Evolutionary conservation across 2,797 vertebrate species (phyloP), one percentile per base, ranked within the genome.

Genomic region (Anguilla pacifica): DNA sequence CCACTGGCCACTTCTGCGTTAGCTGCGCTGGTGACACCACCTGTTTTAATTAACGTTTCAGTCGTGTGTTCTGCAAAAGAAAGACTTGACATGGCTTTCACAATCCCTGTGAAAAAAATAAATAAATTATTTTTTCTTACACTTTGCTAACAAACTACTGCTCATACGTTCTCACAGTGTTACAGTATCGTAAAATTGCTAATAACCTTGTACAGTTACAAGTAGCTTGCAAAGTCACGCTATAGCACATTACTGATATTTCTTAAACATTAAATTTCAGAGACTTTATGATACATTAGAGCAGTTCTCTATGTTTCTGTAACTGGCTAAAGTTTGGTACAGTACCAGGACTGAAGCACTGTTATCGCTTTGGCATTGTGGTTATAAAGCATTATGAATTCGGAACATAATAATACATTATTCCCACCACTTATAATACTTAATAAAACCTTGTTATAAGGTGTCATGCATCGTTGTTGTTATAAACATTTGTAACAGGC

Each of bases 361-460:
- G 43, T 83, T 84, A 22, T 31, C n/a, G 28, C 53, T 84, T 84
- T 84, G 22, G 83, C 83, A 55, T 84, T n/a, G 83, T 13, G 53
- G n/a, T 31, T 35, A 84, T 84, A 84, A 57, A 84, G 51, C 51
- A 57, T 57, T 59, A 84, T 84, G 19, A 84, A 57, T 84, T 51
- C n/a, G 57, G 46, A 84, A 55, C 53, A 25, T 35, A 72, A 70
- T 72, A 28, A 72, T 10, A 28, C 28, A 72, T 72, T 31, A 72
- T 72, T n/a, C 67, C 67, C 67, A 72, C 28, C 67, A 72, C 10
- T n/a, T 72, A 55, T 84, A 84, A 84, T 51, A 51, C 57, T 43
- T 43, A 43, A 43, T 43, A 43, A 57, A 84, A 53, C 83, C 83
- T 84, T 84, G 11, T 67, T 67, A 67, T 67, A 67, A 67, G 39